Conservation (phyloP, 2,113 vertebrate species). For the Podarcis muralis region DNA sequence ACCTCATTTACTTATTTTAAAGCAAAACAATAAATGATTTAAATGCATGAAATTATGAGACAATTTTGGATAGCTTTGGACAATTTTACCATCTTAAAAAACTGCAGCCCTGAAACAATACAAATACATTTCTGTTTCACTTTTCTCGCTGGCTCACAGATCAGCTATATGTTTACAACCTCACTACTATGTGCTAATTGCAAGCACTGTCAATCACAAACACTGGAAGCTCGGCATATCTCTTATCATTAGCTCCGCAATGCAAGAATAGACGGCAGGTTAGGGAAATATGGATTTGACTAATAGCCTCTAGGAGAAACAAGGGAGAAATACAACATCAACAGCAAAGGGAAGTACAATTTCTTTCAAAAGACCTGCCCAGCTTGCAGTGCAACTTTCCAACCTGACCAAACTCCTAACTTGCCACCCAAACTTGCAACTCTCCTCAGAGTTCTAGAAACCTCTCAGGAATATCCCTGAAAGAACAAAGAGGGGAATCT, state of each 20-base stretch:
- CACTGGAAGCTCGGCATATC: neutral
- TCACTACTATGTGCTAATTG: neutral
- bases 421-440: neutral
- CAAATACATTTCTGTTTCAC: neutral
- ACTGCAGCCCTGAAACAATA: neutral
- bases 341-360: neutral
- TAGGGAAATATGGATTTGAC: neutral
- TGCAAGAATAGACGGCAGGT: too few species aligned
- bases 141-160: neutral
- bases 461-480: too few species aligned
- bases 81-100: neutral
- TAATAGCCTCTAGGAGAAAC: neutral
- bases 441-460: neutral
- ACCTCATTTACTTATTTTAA: neutral
- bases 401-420: neutral
- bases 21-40: neutral
- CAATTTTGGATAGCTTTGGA: neutral
- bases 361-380: neutral
- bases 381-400: too few species aligned
- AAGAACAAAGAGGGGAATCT: too few species aligned
- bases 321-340: neutral
- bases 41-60: neutral
- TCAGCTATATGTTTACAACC: neutral
- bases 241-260: neutral
- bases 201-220: neutral